Base-by-base conservation (phyloP, 2,888 invertebrate genomes). In the Catotricha subobsoleta region DNA sequence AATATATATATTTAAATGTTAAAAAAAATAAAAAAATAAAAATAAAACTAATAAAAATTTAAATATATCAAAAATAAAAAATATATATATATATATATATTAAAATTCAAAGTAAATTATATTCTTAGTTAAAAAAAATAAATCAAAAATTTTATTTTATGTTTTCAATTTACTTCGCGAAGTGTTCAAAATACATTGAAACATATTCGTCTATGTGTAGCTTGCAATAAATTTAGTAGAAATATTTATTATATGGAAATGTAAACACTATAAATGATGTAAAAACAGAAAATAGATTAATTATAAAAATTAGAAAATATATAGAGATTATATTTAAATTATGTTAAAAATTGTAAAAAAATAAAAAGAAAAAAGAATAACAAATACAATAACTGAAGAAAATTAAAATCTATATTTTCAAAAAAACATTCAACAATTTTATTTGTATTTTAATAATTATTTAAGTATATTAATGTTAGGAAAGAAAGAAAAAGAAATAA, bases 201-300 rank as follows among this genome's bases (percentile, higher is more conserved):
- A 18, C 39, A 29, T 30, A 39, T 47, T 42, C 45, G 45, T 48
- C 46, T 44, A 48, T 48, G 48, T 48, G 48, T 48, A 48, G 48
- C 45, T 48, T 47, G 48, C 48, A 48, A 48, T 48, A 48, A 46
- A 43, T 39, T 41, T 43, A 40, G 44, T 40, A 43, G 41, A n/a
- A n/a, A n/a, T n/a, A n/a, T n/a, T n/a, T n/a, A n/a, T n/a, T n/a
- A n/a, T n/a, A n/a, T n/a, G n/a, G n/a, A n/a, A n/a, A n/a, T 42
- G 23, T 38, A 39, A 27, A 41, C 15, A 30, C 30, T 30, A 5
- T n/a, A 13, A 41, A 36, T 36, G n/a, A 35, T 35, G n/a, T 19
- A n/a, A 16, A 33, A 33, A 18, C n/a, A 4, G 12, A 20, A 35
- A 19, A 35, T 10, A 27, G 19, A 19, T 25, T 12, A 3, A 9